These are phyloP conservation scores for Echiichthys vipera DNA, from an alignment of 2,797 vertebrate genomes.

Conservation along the genomic window DNA sequence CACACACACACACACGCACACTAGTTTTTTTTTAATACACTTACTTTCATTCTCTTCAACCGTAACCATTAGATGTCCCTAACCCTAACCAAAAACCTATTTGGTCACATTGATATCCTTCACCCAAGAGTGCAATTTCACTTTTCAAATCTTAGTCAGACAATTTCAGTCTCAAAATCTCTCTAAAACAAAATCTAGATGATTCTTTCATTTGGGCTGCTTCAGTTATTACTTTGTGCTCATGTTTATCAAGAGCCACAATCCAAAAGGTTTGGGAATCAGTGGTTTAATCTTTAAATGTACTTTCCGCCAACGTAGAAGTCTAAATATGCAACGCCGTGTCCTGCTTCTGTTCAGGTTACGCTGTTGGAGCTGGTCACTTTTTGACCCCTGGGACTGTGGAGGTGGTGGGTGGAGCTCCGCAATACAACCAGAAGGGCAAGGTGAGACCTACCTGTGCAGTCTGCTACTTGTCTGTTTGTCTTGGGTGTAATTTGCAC, in stretches of 20 bases:
- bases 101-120: neutral
- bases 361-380: conserved; percentile 93
- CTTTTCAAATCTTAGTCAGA: neutral
- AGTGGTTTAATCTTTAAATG: neutral
- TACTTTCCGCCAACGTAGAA: neutral
- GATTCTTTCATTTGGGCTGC: neutral
- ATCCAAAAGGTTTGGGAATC: neutral
- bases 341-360: conserved; percentile 84
- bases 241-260: neutral
- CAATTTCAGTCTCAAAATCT: neutral
- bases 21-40: neutral
- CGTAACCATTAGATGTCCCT: neutral
- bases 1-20: too few relatives aligned
- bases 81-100: neutral
- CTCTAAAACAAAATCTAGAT: neutral
- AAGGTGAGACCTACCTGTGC: conserved; percentile 85
- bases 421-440: conserved; percentile 93
- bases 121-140: neutral
- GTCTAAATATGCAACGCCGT: neutral
- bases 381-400: conserved; percentile 83
- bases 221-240: neutral
- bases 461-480: neutral
- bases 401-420: conserved; percentile 94
- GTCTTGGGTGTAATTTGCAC: too few relatives aligned
- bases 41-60: too few relatives aligned